Evolutionary conservation across 2,888 invertebrate genomes (phyloP).

Genomic region (Tortricodes alternella): DNA sequence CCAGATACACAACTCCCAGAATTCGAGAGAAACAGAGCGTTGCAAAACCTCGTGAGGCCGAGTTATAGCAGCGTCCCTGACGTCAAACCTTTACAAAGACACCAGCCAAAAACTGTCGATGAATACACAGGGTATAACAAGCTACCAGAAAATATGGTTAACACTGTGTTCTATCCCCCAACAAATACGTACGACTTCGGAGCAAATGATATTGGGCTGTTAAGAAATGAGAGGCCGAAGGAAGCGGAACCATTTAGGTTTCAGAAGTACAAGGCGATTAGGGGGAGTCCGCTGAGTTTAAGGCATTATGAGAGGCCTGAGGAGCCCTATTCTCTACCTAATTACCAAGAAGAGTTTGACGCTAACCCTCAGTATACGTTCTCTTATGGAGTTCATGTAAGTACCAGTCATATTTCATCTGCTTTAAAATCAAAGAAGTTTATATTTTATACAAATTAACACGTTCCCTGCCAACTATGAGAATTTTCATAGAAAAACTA

Average conservation of each 20-base stretch:
- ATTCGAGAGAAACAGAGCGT: slow-evolving; percentile 52
- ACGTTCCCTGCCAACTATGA: too few relatives aligned
- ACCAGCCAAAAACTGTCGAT: slow-evolving; percentile 47
- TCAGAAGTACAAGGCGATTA: not conserved
- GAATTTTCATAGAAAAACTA: too few relatives aligned
- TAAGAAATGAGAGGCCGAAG: not conserved
- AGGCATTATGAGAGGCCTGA: not conserved
- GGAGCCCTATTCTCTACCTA: not conserved
- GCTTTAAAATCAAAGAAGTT: too few relatives aligned
- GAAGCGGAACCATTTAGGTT: not conserved
- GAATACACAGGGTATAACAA: slow-evolving; percentile 48
- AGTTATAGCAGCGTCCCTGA: slow-evolving; percentile 8
- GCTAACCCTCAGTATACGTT: slow-evolving; percentile 56
- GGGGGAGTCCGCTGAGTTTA: not conserved
- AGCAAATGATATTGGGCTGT: not conserved
- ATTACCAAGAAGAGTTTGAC: slow-evolving; percentile 41
- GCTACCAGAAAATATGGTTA: slow-evolving; percentile 18
- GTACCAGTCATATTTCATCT: too few relatives aligned
- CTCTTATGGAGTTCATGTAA: slow-evolving; percentile 68
- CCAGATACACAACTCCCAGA: slow-evolving; percentile 70
- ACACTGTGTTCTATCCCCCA: slow-evolving; percentile 2
- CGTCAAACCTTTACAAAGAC: slow-evolving; percentile 13
- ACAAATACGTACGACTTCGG: not conserved
- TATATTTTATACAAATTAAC: not conserved
- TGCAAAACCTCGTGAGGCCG: slow-evolving; percentile 42